Conservation (phyloP, 2,797 vertebrate species). For the Peromyscus eremicus region DNA sequence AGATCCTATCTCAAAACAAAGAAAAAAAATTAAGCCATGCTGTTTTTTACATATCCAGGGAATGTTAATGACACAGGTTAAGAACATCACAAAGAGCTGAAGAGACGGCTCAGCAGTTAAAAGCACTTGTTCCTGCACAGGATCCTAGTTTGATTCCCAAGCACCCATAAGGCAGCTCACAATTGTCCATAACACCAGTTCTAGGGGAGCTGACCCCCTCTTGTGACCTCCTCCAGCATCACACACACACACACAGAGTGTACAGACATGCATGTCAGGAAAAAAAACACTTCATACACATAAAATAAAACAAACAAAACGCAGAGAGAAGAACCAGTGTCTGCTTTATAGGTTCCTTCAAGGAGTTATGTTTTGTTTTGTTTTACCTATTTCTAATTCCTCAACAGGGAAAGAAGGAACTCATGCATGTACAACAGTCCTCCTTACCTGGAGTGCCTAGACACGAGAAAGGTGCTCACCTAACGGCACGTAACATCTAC, state of each 20-base stretch:
- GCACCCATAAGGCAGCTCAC: too few relatives aligned
- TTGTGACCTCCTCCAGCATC: not conserved
- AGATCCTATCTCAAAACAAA: not conserved
- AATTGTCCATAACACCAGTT: not conserved
- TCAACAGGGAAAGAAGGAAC: conserved; percentile 25
- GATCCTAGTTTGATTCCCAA: too few relatives aligned
- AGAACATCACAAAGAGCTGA: too few relatives aligned
- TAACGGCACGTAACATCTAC: not conserved
- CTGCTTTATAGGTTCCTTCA: conserved; percentile 5
- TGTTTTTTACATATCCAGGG: too few relatives aligned
- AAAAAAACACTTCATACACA: not conserved
- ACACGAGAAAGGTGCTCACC: not conserved
- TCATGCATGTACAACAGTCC: not conserved
- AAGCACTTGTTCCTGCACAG: too few relatives aligned
- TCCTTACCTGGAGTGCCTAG: not conserved
- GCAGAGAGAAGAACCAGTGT: not conserved
- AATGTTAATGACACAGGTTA: too few relatives aligned
- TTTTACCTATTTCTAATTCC: conserved; percentile 47
- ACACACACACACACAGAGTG: not conserved
- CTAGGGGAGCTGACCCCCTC: not conserved
- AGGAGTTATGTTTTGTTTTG: not conserved
- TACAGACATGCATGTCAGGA: not conserved
- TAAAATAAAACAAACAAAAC: not conserved
- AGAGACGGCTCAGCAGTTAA: too few relatives aligned
- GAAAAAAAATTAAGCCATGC: too few relatives aligned